Evolutionary conservation across 2,888 invertebrate species (phyloP).

Genomic region (Glomeris marginata): DNA sequence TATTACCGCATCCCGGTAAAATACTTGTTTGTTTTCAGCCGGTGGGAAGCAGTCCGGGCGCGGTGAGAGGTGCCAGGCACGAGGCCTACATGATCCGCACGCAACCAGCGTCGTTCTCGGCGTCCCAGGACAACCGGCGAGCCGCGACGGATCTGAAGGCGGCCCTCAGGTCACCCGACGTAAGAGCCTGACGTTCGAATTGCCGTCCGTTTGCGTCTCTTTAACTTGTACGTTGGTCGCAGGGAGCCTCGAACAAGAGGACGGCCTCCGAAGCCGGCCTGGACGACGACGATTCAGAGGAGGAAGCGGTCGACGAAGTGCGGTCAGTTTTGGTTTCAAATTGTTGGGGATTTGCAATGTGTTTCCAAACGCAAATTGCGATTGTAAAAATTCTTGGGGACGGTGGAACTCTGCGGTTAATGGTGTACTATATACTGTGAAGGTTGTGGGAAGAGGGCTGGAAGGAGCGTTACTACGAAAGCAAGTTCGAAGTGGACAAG

Average conservation of each 20-base stretch:
- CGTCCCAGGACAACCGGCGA: slow-evolving; percentile 59
- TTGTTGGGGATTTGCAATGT: neutral
- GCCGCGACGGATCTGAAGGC: slow-evolving; percentile 31
- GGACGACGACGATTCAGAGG: slow-evolving; percentile 35
- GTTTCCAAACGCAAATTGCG: neutral
- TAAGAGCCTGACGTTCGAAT: neutral
- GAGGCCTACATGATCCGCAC: slow-evolving; percentile 57
- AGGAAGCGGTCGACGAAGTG: slow-evolving; percentile 74
- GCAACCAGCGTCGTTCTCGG: slow-evolving; percentile 46
- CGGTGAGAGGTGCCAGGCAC: slow-evolving; percentile 52
- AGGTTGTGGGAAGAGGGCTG: slow-evolving; percentile 91
- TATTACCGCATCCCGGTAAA: neutral
- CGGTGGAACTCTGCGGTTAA: slow-evolving; percentile 5
- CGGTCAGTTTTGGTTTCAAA: slow-evolving; percentile 23
- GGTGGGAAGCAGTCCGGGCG: slow-evolving; percentile 36
- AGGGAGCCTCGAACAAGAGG: neutral
- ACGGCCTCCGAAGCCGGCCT: slow-evolving; percentile 2
- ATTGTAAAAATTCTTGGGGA: neutral
- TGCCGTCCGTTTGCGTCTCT: neutral
- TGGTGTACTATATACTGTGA: too few relatives aligned
- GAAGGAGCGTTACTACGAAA: slow-evolving; percentile 94
- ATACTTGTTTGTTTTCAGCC: slow-evolving; percentile 32
- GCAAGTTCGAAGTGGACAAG: slow-evolving; percentile 67
- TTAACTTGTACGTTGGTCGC: neutral
- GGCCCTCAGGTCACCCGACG: slow-evolving; percentile 4